phyloP scores from a whole-genome alignment of 2,888 invertebrate genomes.

The Candidula unifasciata region DNA sequence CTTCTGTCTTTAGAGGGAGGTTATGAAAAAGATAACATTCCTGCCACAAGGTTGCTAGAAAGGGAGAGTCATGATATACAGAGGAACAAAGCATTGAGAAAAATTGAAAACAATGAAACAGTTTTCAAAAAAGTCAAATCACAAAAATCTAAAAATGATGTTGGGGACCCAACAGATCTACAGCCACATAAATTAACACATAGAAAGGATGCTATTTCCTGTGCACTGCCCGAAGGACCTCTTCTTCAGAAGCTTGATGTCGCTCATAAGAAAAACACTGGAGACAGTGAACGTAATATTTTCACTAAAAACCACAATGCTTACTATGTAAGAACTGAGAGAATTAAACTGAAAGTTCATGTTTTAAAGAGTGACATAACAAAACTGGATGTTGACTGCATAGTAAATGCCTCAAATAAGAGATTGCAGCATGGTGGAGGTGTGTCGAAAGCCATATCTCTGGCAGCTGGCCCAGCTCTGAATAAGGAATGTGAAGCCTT shows the following conservation, averaged over 20 bases:
- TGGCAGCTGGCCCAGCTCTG: constrained; percentile 43
- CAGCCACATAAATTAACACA: background rate
- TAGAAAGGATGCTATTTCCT: background rate
- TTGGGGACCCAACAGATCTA: background rate
- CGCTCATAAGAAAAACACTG: background rate
- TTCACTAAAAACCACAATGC: background rate
- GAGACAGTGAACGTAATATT: background rate
- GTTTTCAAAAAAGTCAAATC: too few relatives aligned
- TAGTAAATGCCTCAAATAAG: constrained; percentile 52
- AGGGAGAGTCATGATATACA: too few relatives aligned
- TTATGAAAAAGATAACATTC: too few relatives aligned
- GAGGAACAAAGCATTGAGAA: too few relatives aligned
- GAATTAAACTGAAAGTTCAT: constrained; percentile 19
- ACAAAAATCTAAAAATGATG: too few relatives aligned
- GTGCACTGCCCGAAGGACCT: background rate
- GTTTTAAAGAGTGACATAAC: constrained; percentile 52
- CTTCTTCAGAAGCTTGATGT: background rate
- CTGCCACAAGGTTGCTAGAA: too few relatives aligned
- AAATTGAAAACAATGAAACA: too few relatives aligned
- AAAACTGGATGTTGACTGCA: constrained; percentile 48
- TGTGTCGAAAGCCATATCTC: constrained; percentile 45
- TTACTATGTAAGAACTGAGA: background rate
- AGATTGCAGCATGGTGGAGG: constrained; percentile 50
- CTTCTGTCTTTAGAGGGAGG: too few relatives aligned
- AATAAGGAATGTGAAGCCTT: constrained; percentile 33